Percentiles rank a stretch among this genome's conserved stretches.
Conservation (phyloP, 2,113 vertebrate species). For the Calidris pygmaea region DNA sequence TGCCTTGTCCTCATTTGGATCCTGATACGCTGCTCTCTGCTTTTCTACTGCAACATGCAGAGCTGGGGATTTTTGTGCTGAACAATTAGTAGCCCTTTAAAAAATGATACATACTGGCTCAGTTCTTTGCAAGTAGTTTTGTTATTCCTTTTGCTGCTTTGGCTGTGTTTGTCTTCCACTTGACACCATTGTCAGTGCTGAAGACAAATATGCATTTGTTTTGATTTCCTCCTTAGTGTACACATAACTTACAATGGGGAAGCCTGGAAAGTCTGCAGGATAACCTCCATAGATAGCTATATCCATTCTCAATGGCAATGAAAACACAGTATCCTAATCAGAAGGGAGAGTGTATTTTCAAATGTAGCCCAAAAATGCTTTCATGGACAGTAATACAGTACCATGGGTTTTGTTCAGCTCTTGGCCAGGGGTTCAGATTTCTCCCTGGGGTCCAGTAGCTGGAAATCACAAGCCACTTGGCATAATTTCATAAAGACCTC, state of each 20-base stretch:
- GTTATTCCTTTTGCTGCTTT: conserved; percentile 36
- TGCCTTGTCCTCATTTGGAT: neutral
- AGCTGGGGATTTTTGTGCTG: neutral
- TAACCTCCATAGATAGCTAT: conserved; percentile 69
- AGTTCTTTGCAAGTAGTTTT: neutral
- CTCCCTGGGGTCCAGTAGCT: neutral
- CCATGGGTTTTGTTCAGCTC: conserved; percentile 9
- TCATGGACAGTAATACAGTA: conserved; percentile 26
- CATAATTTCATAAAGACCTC: neutral
- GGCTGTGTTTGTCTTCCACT: conserved; percentile 23
- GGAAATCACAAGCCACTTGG: conserved; percentile 33
- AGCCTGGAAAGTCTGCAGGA: conserved; percentile 71
- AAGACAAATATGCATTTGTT: conserved; percentile 62
- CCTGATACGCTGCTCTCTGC: accelerated
- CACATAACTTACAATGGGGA: conserved; percentile 48
- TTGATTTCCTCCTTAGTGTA: conserved; percentile 57
- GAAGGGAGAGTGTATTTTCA: conserved; percentile 37
- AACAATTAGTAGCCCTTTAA: neutral
- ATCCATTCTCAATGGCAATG: conserved; percentile 53
- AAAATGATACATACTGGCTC: neutral
- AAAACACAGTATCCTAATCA: conserved; percentile 32
- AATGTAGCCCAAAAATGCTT: conserved; percentile 47
- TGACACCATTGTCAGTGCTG: neutral
- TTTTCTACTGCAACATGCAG: neutral
- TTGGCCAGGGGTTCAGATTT: conserved; percentile 15